Evolutionary conservation across 2,113 vertebrate genomes (phyloP), one percentile per base, ranked within the genome.

Genomic region (Capricornis sumatraensis): DNA sequence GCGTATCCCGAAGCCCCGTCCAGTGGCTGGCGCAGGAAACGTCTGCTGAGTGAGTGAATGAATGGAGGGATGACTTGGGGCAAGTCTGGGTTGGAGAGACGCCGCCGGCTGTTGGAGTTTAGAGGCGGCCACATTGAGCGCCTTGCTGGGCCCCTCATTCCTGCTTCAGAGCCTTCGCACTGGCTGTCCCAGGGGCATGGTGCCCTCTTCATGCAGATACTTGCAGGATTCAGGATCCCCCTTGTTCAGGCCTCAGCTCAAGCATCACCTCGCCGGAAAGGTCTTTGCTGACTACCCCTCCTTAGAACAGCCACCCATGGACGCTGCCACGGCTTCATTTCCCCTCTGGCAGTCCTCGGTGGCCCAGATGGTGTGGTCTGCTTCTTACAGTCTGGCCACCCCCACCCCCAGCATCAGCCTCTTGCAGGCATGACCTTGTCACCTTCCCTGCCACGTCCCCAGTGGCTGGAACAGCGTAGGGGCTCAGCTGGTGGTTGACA

Each of bases 311-410:
- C 53, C 10, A 0, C 47, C 19, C 1, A 0, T 10, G 11, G 6
- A 27, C 2, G 1, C 25, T 27, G 2, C 9, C 28, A 10, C 10
- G 1, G 21, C 58, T 60, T 53, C 4, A 8, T 28, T 60, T 45
- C 60, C 14, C 13, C 13, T 14, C 0, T 7, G 71, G 47, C 17
- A 17, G 58, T 6, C 52, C n/a, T 16, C 0, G 0, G 74, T 30
- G 1, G 0, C 74, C 21, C 57, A 6, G 12, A 58, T 14, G 21
- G 8, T 64, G 6, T 15, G 17, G 10, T 13, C 36, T 87, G 57
- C 30, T 8, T 40, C 23, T 52, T 16, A 43, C 40, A 0, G 5
- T 45, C 81, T 16, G 33, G 58, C 55, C 40, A 12, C 14, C 6
- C 74, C n/a, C 0, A 0, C 25, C 67, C 11, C 14, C 43, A 12